These are phyloP conservation scores for Semotilus atromaculatus DNA, from an alignment of 2,797 vertebrate genomes.

Conservation along the genomic window DNA sequence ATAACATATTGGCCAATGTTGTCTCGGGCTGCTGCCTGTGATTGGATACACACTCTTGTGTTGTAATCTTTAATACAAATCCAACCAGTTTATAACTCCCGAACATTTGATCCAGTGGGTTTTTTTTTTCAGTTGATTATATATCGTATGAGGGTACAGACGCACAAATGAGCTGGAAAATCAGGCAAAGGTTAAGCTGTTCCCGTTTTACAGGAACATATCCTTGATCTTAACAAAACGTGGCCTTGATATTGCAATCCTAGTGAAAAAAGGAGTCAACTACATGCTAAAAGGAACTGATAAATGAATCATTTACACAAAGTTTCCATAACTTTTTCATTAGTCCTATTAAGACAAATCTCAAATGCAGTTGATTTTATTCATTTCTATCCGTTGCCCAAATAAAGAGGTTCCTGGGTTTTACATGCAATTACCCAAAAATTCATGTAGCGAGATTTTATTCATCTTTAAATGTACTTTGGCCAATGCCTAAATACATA, in stretches of 20 bases:
- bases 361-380: neutral
- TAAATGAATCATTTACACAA: neutral
- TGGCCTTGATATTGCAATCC: neutral
- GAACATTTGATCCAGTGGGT: neutral
- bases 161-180: conserved; percentile 2
- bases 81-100: neutral
- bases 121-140: neutral
- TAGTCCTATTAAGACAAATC: neutral
- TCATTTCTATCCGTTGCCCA: neutral
- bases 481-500: neutral
- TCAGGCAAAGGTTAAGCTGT: neutral
- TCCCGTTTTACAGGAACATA: neutral
- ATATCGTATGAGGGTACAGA: neutral
- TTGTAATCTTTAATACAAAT: neutral
- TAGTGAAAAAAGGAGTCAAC: neutral
- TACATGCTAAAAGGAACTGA: neutral
- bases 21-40: neutral
- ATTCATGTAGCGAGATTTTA: neutral
- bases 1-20: conserved; percentile 13
- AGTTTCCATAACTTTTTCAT: neutral
- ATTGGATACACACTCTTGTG: neutral
- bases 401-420: neutral
- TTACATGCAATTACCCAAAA: neutral
- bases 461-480: neutral
- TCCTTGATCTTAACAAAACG: conserved; percentile 21